A percentile compares a stretch with the other conserved stretches of the same genome.
Conservation (phyloP, 2,888 invertebrate genomes). For the Argynnis bischoffii region DNA sequence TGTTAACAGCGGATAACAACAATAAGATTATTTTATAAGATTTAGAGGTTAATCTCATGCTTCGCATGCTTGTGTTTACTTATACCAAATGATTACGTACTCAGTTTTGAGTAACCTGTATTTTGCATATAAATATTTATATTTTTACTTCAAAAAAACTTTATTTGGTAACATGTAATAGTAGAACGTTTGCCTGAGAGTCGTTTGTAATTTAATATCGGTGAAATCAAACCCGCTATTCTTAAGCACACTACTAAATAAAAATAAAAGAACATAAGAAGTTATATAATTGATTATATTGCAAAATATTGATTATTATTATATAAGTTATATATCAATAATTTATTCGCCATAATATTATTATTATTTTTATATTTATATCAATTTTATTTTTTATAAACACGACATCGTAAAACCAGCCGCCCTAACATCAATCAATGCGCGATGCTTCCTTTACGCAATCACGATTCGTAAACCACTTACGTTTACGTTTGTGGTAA, state of each 20-base stretch:
- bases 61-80: background rate
- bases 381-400: background rate
- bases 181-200: too few species aligned
- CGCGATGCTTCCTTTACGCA: conserved; percentile 18
- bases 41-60: conserved; percentile 12
- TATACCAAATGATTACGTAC: background rate
- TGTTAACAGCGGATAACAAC: conserved; percentile 6
- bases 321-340: too few species aligned
- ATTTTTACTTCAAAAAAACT: too few species aligned
- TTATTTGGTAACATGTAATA: too few species aligned
- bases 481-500: conserved; percentile 1
- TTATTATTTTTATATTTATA: background rate
- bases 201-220: too few species aligned
- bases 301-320: too few species aligned
- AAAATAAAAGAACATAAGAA: too few species aligned
- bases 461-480: conserved; percentile 12
- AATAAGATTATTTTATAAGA: conserved; percentile 1
- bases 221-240: too few species aligned
- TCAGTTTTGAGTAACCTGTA: too few species aligned
- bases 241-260: too few species aligned
- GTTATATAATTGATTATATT: too few species aligned
- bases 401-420: conserved; percentile 12
- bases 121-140: too few species aligned
- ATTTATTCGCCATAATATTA: background rate
- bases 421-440: conserved; percentile 12